Evolutionary conservation across 2,113 vertebrate species (phyloP), one percentile per base, ranked within the genome.

Genomic region (Corapipo altera): DNA sequence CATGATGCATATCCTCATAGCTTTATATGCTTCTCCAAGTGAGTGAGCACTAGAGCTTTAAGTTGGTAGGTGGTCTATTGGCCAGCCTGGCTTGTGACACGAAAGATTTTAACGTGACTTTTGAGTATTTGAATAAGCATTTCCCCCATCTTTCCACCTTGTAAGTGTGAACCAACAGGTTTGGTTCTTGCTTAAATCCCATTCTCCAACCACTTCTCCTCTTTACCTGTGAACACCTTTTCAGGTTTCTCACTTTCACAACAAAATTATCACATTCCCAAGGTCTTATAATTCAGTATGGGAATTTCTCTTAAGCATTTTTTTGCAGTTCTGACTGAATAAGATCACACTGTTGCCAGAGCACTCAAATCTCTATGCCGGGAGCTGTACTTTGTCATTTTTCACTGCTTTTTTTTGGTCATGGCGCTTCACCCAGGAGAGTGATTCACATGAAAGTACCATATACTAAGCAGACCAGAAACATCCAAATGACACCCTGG

Each of bases 401-500:
- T 14, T 57, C 41, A 65, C 19, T 28, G 11, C 0, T 59, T 86
- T 48, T 48, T 64, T 65, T 71, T 15, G 23, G 1, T 12, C 43
- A 4, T 10, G 58, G 6, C 3, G 1, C 26, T 78, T 71, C 16
- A 74, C 15, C 16, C 23, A 67, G 24, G 30, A 21, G 37, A 41
- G 55, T 46, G 48, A 30, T n/a, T 71, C 33, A 55, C 0, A 0
- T 21, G 22, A 43, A 32, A 58, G 20, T 33, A 33, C 14, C 28
- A n/a, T 2, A 3, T 28, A 62, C 24, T 85, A 85, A 59, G 10
- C 35, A 51, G 67, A 82, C 15, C n/a, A 39, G 35, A 89, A 72
- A 52, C 51, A 35, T 51, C 12, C 46, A 67, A 71, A 10, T 39
- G 51, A 66, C 39, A 77, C 5, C 4, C 35, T 21, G 3, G 12